A percentile compares a stretch with the other conserved stretches of the same genome.
These are phyloP conservation scores for Exephanes ischioxanthus DNA, from an alignment of 2,888 invertebrate genomes.

Conservation along the genomic window DNA sequence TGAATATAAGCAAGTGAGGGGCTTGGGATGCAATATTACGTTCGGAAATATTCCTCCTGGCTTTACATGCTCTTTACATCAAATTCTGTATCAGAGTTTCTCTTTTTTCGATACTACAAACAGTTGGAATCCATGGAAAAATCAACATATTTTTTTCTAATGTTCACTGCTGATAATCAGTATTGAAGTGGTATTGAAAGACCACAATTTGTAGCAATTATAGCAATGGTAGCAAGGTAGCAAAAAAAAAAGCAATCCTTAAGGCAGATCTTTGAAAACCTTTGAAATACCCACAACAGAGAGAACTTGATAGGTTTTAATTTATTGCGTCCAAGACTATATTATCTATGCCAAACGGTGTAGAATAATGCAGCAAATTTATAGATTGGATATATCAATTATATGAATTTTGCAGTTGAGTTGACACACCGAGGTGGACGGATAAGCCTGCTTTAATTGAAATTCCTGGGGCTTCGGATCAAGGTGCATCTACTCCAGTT, in stretches of 20 bases:
- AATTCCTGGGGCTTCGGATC: constrained; percentile 72
- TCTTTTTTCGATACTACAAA: neutral
- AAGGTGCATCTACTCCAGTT: neutral
- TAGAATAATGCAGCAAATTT: neutral
- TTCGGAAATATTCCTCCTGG: constrained; percentile 4
- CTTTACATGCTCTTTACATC: neutral
- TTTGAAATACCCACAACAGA: neutral
- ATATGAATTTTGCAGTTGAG: constrained; percentile 67
- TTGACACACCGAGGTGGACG: constrained; percentile 71
- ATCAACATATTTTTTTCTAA: neutral
- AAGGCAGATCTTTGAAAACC: neutral
- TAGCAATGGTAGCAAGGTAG: too few species aligned
- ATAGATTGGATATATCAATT: neutral
- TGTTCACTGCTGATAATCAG: neutral
- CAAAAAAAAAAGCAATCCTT: neutral
- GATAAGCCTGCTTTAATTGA: constrained; percentile 81
- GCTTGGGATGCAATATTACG: constrained; percentile 25
- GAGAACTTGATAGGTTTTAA: neutral
- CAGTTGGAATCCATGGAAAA: neutral
- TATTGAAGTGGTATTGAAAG: neutral
- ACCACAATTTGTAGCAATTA: neutral
- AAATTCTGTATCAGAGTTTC: neutral
- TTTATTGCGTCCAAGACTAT: neutral
- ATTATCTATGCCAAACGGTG: neutral
- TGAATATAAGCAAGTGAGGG: neutral